Evolutionary conservation across 2,113 vertebrate species (phyloP).

Genomic region (Athene cunicularia): DNA sequence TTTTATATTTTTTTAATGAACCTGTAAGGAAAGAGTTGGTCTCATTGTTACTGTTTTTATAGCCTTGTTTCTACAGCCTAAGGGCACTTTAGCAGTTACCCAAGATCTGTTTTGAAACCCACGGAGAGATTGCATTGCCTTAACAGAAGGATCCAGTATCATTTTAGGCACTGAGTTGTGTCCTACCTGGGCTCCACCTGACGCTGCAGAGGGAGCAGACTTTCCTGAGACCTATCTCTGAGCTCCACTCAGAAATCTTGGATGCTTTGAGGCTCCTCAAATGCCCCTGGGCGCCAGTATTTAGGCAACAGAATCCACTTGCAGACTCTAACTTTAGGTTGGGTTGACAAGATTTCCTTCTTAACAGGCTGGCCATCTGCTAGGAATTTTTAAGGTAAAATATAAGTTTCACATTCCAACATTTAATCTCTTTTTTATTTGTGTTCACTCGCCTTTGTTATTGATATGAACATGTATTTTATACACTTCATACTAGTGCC

Average conservation of each 20-base stretch:
- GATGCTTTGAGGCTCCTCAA: not conserved
- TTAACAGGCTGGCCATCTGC: not conserved
- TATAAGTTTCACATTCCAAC: not conserved
- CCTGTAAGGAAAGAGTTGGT: not conserved
- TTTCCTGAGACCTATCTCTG: not conserved
- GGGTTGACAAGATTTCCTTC: not conserved
- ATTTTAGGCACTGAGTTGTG: not conserved
- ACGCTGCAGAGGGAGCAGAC: not conserved
- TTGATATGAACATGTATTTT: not conserved
- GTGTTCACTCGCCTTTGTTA: not conserved
- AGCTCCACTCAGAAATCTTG: not conserved
- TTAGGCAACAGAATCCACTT: not conserved
- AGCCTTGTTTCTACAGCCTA: not conserved
- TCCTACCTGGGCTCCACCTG: not conserved
- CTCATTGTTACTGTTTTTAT: not conserved
- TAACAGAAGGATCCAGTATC: not conserved
- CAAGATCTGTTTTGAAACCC: not conserved
- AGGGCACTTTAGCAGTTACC: not conserved
- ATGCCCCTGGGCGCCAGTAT: rapidly evolving
- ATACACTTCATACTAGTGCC: not conserved
- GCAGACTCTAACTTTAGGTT: not conserved
- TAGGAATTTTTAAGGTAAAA: not conserved
- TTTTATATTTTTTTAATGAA: not conserved
- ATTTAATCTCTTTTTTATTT: not conserved
- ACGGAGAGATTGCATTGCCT: not conserved